Evolutionary conservation across 2,888 invertebrate species (phyloP), one percentile per base, ranked within the genome.

Genomic region (Adelognathus sp.): DNA sequence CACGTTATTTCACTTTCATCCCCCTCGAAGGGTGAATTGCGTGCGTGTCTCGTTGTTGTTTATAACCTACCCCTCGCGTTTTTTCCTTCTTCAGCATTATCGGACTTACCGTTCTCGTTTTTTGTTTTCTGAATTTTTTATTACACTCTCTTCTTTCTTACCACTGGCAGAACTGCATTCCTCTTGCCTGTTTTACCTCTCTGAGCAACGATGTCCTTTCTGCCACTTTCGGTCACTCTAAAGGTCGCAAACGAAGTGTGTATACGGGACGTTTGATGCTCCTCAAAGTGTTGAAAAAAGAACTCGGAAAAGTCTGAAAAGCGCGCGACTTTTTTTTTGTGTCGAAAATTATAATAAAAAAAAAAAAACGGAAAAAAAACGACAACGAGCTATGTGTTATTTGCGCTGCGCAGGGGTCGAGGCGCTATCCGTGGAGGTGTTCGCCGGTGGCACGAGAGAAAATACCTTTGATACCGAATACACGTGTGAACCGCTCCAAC

Each of bases 241-340:
- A 64, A 36, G 39, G 24, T 56, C 36, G 44, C 36, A 27, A 21
- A n/a, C 36, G 52, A 58, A 39, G 39, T 39, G 7, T 31, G 33
- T 69, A 27, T 46, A 46, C n/a, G 61, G 33, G 27, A 6, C 81
- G 84, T 86, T 86, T 85, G 83, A 84, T 84, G 83, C 80, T 84
- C n/a, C n/a, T 73, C 39, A 61, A 76, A 80, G 78, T 73, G 74
- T 76, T 52, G 76, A 44, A 60, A 29, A n/a, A n/a, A n/a, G n/a
- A n/a, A 29, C 64, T 44, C 44, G 36, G 18, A 16, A 24, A 60
- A 56, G 52, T 44, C 63, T 76, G 76, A 80, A n/a, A 81, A 81
- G 75, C 71, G 70, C 39, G 76, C 79, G 81, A 81, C 79, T 52
- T 6, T 69, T 81, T 67, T 69, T 75, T 75, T 60, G 44, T 63